These are phyloP conservation scores for Labroides dimidiatus DNA, from an alignment of 2,797 vertebrate genomes.

Conservation along the genomic window DNA sequence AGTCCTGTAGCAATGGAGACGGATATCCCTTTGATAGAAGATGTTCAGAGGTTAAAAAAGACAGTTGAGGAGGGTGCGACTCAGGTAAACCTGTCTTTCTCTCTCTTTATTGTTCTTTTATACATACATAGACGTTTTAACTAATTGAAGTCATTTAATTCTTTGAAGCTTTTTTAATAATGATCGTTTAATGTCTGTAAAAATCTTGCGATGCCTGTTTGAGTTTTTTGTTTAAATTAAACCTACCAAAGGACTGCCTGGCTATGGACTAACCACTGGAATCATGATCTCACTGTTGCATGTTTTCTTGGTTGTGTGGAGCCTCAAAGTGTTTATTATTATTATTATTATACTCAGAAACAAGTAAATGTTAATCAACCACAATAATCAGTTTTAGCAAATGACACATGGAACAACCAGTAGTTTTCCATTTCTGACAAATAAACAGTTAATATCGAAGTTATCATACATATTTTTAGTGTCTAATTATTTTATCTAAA, in stretches of 20 bases:
- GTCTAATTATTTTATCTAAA: no score
- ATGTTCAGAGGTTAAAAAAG: constrained; percentile 96
- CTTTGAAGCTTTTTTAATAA: background rate
- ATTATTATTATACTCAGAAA: no score
- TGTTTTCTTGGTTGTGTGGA: constrained; percentile 23
- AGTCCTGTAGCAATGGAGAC: constrained; percentile 97
- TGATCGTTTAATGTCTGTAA: no score
- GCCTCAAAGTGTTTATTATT: constrained; percentile 19
- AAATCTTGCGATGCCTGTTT: no score
- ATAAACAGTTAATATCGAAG: no score
- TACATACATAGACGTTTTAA: constrained; percentile 2
- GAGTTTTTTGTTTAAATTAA: no score
- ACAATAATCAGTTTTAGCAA: no score
- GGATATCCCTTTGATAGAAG: constrained; percentile 95
- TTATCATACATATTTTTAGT: no score
- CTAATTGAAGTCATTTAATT: constrained; percentile 18
- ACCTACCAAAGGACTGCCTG: constrained; percentile 8
- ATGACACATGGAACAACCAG: no score
- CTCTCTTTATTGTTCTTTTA: constrained; percentile 51
- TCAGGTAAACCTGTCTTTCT: constrained; percentile 90
- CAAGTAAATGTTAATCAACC: background rate
- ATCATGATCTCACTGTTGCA: constrained; percentile 43
- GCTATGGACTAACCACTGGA: constrained; percentile 53
- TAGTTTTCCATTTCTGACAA: no score
- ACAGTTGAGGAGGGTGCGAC: constrained; percentile 92